These are phyloP conservation scores for Lasioglossum albipes DNA, from an alignment of 1,140 invertebrate genomes.

Conservation along the genomic window DNA sequence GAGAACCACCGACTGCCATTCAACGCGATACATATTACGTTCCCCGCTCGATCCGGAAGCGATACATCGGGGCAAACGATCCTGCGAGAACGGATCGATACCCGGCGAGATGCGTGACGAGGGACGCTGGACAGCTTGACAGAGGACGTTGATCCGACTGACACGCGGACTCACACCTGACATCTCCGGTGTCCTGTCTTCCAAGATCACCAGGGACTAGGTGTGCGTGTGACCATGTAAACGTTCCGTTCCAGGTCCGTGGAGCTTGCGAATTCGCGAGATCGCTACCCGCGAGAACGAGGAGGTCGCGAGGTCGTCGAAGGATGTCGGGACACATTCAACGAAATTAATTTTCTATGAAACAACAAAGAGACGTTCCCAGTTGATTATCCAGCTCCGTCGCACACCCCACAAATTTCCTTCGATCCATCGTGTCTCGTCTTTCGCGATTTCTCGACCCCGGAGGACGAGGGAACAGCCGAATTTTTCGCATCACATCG, in stretches of 20 bases:
- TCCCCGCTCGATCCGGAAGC: neutral
- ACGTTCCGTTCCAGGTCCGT: too few relatives aligned
- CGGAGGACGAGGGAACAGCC: neutral
- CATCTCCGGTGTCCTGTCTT: neutral
- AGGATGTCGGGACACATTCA: too few relatives aligned
- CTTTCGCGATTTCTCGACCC: neutral
- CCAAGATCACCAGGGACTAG: neutral
- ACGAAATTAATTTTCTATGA: too few relatives aligned
- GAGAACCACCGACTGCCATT: constrained; percentile 21
- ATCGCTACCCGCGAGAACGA: too few relatives aligned
- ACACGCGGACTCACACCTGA: too few relatives aligned
- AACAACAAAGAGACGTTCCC: too few relatives aligned
- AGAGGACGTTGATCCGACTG: neutral
- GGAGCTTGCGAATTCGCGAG: too few relatives aligned
- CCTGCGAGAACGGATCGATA: constrained; percentile 10
- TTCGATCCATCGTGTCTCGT: neutral
- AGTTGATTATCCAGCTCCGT: neutral
- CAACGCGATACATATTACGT: too few relatives aligned
- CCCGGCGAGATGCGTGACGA: neutral
- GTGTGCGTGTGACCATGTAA: too few relatives aligned
- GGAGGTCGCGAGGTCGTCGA: too few relatives aligned
- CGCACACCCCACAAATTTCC: neutral
- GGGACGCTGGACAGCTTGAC: neutral
- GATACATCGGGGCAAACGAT: neutral
- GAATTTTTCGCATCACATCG: too few relatives aligned